Conservation (phyloP, 2,888 invertebrate genomes). For the Euclidia mi region DNA sequence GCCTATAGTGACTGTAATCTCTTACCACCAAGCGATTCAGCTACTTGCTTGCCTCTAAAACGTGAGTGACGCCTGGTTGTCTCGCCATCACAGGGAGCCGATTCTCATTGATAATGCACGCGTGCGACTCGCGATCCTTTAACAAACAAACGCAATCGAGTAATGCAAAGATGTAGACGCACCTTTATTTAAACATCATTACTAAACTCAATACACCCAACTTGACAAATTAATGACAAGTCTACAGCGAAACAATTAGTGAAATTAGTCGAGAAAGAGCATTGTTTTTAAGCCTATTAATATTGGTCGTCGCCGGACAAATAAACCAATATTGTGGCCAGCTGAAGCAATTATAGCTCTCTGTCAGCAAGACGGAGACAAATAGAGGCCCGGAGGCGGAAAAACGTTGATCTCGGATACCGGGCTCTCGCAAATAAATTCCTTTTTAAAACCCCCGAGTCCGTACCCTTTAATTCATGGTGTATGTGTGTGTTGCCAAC, state of each 20-base stretch:
- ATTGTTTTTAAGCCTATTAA: slow-evolving; percentile 72
- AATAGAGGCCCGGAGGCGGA: slow-evolving; percentile 67
- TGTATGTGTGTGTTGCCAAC: slow-evolving; percentile 7
- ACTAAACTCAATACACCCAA: slow-evolving; percentile 3
- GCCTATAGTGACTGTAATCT: no score
- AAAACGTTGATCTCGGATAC: slow-evolving; percentile 47
- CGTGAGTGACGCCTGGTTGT: no score
- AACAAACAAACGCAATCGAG: no score
- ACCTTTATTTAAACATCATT: neutral
- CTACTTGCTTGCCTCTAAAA: no score
- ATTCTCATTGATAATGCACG: no score
- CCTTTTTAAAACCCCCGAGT: slow-evolving; percentile 56
- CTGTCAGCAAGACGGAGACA: slow-evolving; percentile 80
- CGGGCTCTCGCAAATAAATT: slow-evolving; percentile 58
- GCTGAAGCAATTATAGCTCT: slow-evolving; percentile 81
- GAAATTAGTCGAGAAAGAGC: slow-evolving; percentile 61
- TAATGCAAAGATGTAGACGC: no score
- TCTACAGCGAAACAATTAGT: slow-evolving; percentile 50
- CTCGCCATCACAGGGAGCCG: no score
- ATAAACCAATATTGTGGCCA: slow-evolving; percentile 80
- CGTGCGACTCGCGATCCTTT: no score
- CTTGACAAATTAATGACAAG: slow-evolving; percentile 49
- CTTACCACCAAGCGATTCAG: no score
- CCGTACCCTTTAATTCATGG: slow-evolving; percentile 35
- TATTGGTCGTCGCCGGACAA: slow-evolving; percentile 65